Base-by-base conservation (phyloP, 2,113 vertebrate species). In the Tricholaema leucomelas region DNA sequence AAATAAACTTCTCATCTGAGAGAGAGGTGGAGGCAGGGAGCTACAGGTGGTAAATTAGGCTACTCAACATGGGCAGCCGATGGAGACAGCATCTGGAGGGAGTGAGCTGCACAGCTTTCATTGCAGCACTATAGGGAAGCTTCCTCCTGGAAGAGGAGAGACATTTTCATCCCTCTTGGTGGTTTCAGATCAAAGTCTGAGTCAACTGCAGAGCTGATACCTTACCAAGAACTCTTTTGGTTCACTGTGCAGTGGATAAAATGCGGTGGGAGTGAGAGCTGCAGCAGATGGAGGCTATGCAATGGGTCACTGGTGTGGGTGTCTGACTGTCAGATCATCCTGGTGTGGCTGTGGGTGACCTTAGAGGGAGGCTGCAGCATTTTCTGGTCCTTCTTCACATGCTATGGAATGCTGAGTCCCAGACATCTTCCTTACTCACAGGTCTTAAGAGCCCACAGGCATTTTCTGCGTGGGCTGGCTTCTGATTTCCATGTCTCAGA, bases 231-330 rank as follows among this genome's bases (percentile, higher is more conserved):
- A 42, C 30, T 38, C 2, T 54, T 56, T 30, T 33, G 20, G 8
- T 8, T 64, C 10, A 2, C 15, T 5, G 19, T 44, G 36, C 11
- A 40, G 14, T 40, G 38, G 38, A 40, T 13, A 40, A 40, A 40
- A 40, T 40, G 38, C 38, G 38, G 31, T 15, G 21, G 42, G 64
- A 59, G 21, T 10, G 15, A n/a, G 15, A 0, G 2, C 1, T 52
- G n/a, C 23, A 59, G 55, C 35, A 23, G 33, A 3, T 60, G 10
- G 60, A 65, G 72, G n/a, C 4, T 4, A 5, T n/a, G 42, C 42
- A 42, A n/a, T 15, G 33, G 18, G 8, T 3, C 33, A 40, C 12
- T 2, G 1, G 15, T 16, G 11, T 13, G 36, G 5, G 1, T 21
- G 13, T 55, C 10, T 18, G 75, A 48, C 31, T 82, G 19, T 56